Evolutionary conservation across 1,140 invertebrate species (phyloP), one percentile per base, ranked within the genome.

Genomic region (Scaptomyza graminum): DNA sequence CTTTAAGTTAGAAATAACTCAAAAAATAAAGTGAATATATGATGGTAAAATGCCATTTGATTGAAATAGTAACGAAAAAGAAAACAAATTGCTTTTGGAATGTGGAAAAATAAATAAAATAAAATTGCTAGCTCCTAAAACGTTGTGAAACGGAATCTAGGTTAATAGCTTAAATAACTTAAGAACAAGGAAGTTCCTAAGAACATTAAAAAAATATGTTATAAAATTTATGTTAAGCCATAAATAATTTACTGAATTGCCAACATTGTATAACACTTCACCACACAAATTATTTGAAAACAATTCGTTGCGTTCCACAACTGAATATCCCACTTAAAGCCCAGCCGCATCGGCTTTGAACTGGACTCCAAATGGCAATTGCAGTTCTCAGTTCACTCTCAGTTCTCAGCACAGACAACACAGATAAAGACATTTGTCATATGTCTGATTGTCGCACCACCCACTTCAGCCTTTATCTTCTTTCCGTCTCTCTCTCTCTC

Each of bases 381-480:
- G 55, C 55, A 57, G 43, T 44, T 9, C 54, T 57, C 39, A 44
- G 37, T 4, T 39, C 28, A 0, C 5, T 31, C 34, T 37, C 34
- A 39, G 8, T 11, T 37, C 34, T 37, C 16, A 25, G 12, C 52
- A 9, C n/a, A 44, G 41, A 3, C 41, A 9, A 46, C 15, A 46
- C 15, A 81, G 70, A 87, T 88, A 76, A 78, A 76, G 79, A 73
- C 82, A 87, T 88, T 83, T 75, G 60, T 87, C 75, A 87, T 68
- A 52, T 80, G 70, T 77, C 66, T 78, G 71, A 43, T 52, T 68
- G 61, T 59, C 55, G 57, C 46, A 44, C 69, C 60, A 46, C 70
- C 59, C 61, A 37, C 22, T 12, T 15, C 55, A 43, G 6, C 39
- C 28, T 64, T 66, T 15, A 46, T 46, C 43, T 11, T 9, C 22